phyloP scores from a whole-genome alignment of 2,797 vertebrate genomes.

The Lemur catta region DNA sequence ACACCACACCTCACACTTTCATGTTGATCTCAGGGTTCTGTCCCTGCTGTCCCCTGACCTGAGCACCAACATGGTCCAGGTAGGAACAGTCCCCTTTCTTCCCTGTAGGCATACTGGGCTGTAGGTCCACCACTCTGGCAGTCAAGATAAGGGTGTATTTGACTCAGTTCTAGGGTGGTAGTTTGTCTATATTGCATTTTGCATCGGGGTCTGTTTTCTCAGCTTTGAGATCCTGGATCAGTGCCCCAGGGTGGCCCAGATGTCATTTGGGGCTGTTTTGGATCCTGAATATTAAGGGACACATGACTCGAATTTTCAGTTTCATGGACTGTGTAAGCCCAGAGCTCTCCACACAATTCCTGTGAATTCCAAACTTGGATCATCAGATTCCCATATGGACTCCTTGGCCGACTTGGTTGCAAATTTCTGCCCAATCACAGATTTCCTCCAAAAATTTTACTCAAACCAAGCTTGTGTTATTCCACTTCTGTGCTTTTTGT shows the following conservation, averaged over 20 bases:
- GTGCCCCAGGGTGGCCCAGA: neutral
- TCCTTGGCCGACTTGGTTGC: neutral
- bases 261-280: neutral
- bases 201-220: neutral
- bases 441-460: neutral
- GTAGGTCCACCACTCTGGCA: neutral
- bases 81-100: neutral
- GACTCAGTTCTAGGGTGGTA: neutral
- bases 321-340: neutral
- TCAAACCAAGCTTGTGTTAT: neutral
- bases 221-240: neutral
- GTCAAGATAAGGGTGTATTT: neutral
- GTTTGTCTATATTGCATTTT: neutral
- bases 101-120: neutral
- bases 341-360: neutral
- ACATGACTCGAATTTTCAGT: neutral
- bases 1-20: neutral
- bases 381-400: rapidly evolving
- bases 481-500: neutral
- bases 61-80: neutral
- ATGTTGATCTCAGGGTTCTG: neutral
- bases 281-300: neutral
- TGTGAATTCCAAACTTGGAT: neutral
- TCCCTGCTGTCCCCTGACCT: neutral
- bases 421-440: neutral